Conservation (phyloP, 2,113 vertebrate species). For the Percina caprodes region DNA sequence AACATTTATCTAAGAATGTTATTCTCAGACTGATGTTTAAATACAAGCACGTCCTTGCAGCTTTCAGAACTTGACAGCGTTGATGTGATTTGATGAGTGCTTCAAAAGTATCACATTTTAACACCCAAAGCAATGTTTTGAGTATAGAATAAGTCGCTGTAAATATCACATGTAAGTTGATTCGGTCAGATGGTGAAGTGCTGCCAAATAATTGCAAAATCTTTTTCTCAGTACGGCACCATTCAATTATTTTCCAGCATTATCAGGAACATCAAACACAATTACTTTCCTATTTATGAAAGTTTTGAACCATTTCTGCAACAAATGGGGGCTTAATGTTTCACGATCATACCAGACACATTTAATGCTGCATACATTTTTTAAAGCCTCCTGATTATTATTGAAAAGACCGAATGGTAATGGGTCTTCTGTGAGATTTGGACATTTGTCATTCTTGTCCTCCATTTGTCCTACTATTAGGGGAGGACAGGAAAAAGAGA, state of each 20-base stretch:
- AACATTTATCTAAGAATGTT: not conserved
- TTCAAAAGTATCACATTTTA: constrained; percentile 4
- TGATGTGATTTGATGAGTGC: not conserved
- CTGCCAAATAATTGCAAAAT: constrained; percentile 21
- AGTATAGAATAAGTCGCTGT: constrained; percentile 21
- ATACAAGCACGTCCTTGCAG: not conserved
- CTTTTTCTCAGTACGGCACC: constrained; percentile 10
- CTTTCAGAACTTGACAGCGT: constrained; percentile 7
- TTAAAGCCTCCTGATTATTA: constrained; percentile 45
- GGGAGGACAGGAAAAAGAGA: not conserved
- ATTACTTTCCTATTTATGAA: constrained; percentile 46
- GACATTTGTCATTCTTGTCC: constrained; percentile 10
- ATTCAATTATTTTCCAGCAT: constrained; percentile 31
- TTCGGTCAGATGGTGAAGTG: constrained; percentile 5
- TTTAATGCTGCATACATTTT: constrained; percentile 18
- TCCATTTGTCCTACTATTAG: constrained; percentile 16
- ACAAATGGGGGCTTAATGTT: constrained; percentile 40
- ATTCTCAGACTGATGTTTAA: not conserved
- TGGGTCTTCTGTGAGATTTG: constrained; percentile 3
- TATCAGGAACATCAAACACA: constrained; percentile 52
- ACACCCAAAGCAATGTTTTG: not conserved
- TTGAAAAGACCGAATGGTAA: constrained; percentile 38
- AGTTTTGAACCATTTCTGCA: constrained; percentile 34
- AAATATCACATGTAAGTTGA: constrained; percentile 22
- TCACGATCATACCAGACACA: constrained; percentile 23